phyloP scores from a whole-genome alignment of 2,113 vertebrate genomes.

The Strix aluco region DNA sequence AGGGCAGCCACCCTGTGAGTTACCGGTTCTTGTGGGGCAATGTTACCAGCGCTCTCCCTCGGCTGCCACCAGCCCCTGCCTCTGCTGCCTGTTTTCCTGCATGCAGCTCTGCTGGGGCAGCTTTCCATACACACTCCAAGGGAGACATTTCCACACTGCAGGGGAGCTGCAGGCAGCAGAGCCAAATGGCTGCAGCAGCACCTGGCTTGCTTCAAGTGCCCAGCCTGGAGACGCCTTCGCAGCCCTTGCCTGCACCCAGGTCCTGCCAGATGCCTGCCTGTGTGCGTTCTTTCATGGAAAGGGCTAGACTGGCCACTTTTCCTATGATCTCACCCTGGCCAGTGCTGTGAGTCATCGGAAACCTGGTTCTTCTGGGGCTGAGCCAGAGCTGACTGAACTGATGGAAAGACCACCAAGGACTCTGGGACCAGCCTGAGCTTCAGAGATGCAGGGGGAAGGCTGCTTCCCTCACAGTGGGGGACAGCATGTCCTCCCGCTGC shows the following conservation, averaged over 20 bases:
- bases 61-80: background rate
- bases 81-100: background rate
- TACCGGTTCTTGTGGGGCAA: fast-evolving
- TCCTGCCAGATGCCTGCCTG: background rate
- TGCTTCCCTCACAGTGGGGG: fast-evolving
- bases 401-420: background rate
- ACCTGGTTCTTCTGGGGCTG: background rate
- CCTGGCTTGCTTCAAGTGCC: background rate
- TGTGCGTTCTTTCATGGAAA: background rate
- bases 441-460: background rate
- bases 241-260: background rate
- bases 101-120: background rate
- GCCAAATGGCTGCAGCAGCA: background rate
- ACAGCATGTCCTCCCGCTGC: background rate
- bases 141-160: background rate
- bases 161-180: background rate
- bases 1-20: fast-evolving
- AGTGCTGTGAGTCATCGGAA: background rate
- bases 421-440: background rate
- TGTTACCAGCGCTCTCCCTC: fast-evolving
- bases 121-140: fast-evolving
- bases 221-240: background rate
- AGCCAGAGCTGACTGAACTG: background rate
- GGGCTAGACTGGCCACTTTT: background rate
- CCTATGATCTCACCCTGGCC: background rate